Conservation (phyloP, 2,113 vertebrate species). For the Sylvicapra grimmia region DNA sequence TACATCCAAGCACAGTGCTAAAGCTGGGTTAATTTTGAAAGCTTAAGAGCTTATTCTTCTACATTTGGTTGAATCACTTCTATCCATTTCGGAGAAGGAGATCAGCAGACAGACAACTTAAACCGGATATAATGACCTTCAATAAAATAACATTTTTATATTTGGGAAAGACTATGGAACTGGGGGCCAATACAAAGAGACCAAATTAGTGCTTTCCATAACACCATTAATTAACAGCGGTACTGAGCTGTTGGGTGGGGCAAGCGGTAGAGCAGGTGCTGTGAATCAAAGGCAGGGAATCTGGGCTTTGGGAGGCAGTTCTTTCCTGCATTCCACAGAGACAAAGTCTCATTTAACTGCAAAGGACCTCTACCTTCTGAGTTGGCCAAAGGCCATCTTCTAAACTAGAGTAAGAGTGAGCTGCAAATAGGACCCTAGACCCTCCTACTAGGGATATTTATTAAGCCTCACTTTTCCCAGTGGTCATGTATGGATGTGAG, state of each 20-base stretch:
- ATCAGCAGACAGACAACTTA: background rate
- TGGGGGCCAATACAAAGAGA: background rate
- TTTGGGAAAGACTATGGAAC: background rate
- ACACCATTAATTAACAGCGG: background rate
- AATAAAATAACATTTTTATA: constrained; percentile 26
- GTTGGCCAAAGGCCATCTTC: background rate
- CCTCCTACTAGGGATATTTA: background rate
- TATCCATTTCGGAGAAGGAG: constrained; percentile 45
- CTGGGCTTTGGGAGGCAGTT: background rate
- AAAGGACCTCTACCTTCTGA: background rate
- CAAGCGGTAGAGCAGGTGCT: background rate
- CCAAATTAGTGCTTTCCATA: background rate
- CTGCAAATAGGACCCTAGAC: background rate
- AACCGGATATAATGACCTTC: background rate
- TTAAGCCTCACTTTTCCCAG: background rate
- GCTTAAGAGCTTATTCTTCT: constrained; percentile 42
- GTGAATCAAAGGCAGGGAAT: background rate
- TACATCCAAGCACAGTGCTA: background rate
- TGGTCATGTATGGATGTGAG: no score
- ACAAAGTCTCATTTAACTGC: background rate
- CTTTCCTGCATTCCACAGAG: background rate
- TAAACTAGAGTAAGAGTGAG: background rate
- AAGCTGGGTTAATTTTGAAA: constrained; percentile 26
- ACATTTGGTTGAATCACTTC: constrained; percentile 36
- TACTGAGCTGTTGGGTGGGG: background rate